Conservation (phyloP, 2,888 invertebrate species). For the Andrena bicolor region DNA sequence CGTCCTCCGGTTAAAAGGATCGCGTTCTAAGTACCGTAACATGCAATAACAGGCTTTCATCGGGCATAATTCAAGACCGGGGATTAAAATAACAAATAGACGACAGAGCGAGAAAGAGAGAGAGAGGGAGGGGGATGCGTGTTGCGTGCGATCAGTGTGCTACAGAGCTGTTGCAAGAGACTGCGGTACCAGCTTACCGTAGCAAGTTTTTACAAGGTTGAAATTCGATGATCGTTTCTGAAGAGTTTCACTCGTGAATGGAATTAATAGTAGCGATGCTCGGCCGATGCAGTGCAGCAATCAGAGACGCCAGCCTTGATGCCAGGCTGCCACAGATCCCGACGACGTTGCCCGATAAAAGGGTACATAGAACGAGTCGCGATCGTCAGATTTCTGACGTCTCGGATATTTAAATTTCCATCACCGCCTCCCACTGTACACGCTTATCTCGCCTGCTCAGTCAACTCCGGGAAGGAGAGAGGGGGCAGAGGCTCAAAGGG, state of each 20-base stretch:
- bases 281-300: background rate
- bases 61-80: conserved; percentile 33
- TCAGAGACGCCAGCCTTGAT: background rate
- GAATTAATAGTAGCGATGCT: conserved; percentile 5
- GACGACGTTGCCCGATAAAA: conserved; percentile 10
- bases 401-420: conserved; percentile 30
- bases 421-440: conserved; percentile 12
- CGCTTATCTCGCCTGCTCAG: conserved; percentile 29
- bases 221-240: conserved; percentile 9
- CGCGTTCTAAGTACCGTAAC: conserved; percentile 59
- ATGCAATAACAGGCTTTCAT: conserved; percentile 58
- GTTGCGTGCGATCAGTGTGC: conserved; percentile 32
- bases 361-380: conserved; percentile 16
- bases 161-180: background rate
- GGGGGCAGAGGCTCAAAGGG: conserved; percentile 16
- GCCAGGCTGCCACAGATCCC: background rate
- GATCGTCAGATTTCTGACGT: conserved; percentile 23
- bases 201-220: conserved; percentile 11
- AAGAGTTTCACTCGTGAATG: background rate
- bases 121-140: conserved; percentile 5
- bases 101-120: background rate
- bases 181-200: background rate
- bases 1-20: conserved; percentile 52
- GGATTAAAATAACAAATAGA: conserved; percentile 59
- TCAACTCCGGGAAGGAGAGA: background rate